phyloP scores from a whole-genome alignment of 1,140 invertebrate genomes.

The Drosophila pseudoananassae region DNA sequence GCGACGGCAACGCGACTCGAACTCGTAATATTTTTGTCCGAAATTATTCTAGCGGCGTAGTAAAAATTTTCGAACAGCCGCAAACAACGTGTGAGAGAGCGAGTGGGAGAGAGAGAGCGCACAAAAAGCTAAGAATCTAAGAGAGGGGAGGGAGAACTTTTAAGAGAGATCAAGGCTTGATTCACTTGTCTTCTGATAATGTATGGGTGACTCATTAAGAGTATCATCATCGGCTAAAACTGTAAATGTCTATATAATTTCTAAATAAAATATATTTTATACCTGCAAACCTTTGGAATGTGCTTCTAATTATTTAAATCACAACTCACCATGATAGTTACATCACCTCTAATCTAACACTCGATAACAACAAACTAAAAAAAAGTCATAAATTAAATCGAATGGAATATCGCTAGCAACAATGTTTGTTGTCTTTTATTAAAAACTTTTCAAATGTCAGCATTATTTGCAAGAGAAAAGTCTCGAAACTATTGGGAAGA shows the following conservation, averaged over 20 bases:
- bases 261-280: neutral
- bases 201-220: conserved; percentile 30
- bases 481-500: neutral
- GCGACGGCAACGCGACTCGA: conserved; percentile 64
- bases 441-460: conserved; percentile 47
- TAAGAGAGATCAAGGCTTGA: conserved; percentile 16
- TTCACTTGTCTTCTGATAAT: conserved; percentile 2
- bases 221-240: conserved; percentile 18
- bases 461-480: conserved; percentile 27
- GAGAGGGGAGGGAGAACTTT: neutral
- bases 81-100: conserved; percentile 23
- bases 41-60: conserved; percentile 79
- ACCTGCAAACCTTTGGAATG: neutral
- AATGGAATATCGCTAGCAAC: conserved; percentile 14
- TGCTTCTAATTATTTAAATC: neutral
- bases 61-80: conserved; percentile 53
- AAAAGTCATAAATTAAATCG: conserved; percentile 8
- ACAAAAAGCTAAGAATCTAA: conserved; percentile 5
- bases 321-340: neutral
- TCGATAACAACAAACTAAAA: conserved; percentile 2
- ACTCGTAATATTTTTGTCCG: conserved; percentile 64
- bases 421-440: conserved; percentile 20
- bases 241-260: too few relatives aligned
- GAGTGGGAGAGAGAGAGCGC: conserved; percentile 5
- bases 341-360: conserved; percentile 18